Conservation (phyloP, 2,888 invertebrate species). For the Philonicus albiceps region DNA sequence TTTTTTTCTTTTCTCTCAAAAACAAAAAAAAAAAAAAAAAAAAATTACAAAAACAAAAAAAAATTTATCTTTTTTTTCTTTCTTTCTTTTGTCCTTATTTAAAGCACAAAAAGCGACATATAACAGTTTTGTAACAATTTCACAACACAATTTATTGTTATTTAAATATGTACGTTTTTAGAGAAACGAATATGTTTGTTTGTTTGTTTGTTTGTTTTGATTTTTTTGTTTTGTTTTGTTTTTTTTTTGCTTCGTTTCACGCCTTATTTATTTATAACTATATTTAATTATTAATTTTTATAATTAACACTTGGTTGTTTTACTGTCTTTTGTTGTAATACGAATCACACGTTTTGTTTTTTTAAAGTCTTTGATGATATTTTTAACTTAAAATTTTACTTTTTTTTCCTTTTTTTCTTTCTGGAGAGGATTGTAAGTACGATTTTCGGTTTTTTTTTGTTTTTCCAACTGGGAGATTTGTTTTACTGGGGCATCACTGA, state of each 20-base stretch:
- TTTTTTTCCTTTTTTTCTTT: not conserved
- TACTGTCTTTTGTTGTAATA: not conserved
- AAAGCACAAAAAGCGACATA: not conserved
- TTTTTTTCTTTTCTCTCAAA: too few species aligned
- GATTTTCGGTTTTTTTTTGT: too few species aligned
- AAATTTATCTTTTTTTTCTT: not conserved
- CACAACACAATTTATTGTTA: not conserved
- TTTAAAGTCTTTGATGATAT: not conserved
- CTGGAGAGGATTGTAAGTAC: not conserved
- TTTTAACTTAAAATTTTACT: too few species aligned
- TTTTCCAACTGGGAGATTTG: not conserved
- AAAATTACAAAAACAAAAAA: too few species aligned
- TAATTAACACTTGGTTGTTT: not conserved
- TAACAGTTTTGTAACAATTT: not conserved
- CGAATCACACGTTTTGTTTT: not conserved
- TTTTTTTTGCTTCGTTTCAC: not conserved
- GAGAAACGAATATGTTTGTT: too few species aligned
- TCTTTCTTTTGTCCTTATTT: not conserved
- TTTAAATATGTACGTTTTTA: not conserved
- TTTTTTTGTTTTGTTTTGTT: too few species aligned
- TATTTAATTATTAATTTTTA: not conserved
- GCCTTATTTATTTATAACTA: not conserved
- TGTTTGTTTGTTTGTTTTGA: too few species aligned
- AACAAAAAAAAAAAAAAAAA: too few species aligned
- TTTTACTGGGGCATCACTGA: not conserved